These are phyloP conservation scores for Oreochromis grahami DNA, from an alignment of 2,797 vertebrate species.

Conservation along the genomic window DNA sequence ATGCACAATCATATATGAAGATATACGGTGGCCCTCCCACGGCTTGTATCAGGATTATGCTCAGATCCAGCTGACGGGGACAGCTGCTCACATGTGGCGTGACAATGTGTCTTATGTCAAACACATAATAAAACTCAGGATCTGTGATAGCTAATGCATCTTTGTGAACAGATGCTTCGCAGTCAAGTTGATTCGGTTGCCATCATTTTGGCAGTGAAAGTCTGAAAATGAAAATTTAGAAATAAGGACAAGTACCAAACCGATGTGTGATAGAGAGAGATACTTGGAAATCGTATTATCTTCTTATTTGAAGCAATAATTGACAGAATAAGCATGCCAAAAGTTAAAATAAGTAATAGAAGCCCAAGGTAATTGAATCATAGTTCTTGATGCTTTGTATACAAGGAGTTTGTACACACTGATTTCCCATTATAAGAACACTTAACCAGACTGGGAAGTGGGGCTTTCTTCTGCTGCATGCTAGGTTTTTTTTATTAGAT, in stretches of 20 bases:
- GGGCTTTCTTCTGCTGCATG: neutral
- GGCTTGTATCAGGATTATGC: neutral
- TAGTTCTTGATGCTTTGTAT: neutral
- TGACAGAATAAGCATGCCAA: neutral
- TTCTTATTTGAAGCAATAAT: neutral
- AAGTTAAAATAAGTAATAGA: neutral
- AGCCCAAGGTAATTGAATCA: neutral
- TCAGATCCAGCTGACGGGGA: neutral
- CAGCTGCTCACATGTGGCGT: constrained; percentile 7
- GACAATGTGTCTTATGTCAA: neutral
- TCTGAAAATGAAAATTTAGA: neutral
- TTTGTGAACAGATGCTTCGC: constrained; percentile 6
- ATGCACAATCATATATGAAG: neutral
- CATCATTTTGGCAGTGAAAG: neutral
- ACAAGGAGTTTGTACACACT: neutral
- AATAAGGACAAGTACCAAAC: neutral
- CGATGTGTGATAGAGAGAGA: neutral
- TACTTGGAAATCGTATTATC: neutral
- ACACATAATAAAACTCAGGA: neutral
- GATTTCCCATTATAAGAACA: neutral
- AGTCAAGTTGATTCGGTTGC: neutral
- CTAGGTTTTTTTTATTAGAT: neutral
- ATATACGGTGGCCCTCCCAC: neutral
- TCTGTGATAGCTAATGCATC: neutral
- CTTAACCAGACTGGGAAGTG: neutral